A percentile compares a stretch with the other conserved stretches of the same genome.
These are phyloP conservation scores for Mechanitis mazaeus DNA, from an alignment of 2,888 invertebrate species.

Conservation along the genomic window DNA sequence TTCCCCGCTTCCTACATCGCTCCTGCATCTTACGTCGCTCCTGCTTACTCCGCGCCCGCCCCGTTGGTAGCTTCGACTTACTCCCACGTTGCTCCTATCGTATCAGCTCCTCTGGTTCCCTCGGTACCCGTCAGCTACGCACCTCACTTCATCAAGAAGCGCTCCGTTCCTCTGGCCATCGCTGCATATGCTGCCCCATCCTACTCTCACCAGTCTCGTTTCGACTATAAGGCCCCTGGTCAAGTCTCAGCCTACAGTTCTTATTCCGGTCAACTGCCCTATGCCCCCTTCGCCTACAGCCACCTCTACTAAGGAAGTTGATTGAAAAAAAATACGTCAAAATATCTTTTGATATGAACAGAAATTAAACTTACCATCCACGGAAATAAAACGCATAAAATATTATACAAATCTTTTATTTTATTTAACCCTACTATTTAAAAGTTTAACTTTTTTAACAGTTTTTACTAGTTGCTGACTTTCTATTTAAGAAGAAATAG, in stretches of 20 bases:
- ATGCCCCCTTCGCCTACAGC: conserved; percentile 29
- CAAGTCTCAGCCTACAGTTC: conserved; percentile 36
- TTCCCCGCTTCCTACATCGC: conserved; percentile 19
- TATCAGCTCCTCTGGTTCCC: conserved; percentile 31
- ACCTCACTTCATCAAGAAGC: conserved; percentile 34
- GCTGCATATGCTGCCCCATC: conserved; percentile 37
- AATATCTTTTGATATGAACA: too few species aligned
- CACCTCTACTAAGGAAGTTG: conserved; percentile 23
- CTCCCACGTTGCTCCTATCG: conserved; percentile 15
- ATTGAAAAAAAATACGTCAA: too few species aligned
- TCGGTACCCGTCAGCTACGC: conserved; percentile 23
- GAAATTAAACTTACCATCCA: too few species aligned
- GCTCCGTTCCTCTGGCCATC: conserved; percentile 21
- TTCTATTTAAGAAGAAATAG: too few species aligned
- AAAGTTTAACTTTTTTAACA: too few species aligned
- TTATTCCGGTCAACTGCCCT: conserved; percentile 20
- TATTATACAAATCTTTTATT: too few species aligned
- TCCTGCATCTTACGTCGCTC: conserved; percentile 26
- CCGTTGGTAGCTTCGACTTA: conserved; percentile 23
- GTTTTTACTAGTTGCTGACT: too few species aligned
- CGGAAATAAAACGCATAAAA: too few species aligned
- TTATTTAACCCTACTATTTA: too few species aligned
- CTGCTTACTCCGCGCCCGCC: conserved; percentile 29
- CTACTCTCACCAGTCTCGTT: conserved; percentile 41
- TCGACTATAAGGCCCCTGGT: conserved; percentile 38